Conservation (phyloP, 1,140 invertebrate species). For the Triops longicaudatus region DNA sequence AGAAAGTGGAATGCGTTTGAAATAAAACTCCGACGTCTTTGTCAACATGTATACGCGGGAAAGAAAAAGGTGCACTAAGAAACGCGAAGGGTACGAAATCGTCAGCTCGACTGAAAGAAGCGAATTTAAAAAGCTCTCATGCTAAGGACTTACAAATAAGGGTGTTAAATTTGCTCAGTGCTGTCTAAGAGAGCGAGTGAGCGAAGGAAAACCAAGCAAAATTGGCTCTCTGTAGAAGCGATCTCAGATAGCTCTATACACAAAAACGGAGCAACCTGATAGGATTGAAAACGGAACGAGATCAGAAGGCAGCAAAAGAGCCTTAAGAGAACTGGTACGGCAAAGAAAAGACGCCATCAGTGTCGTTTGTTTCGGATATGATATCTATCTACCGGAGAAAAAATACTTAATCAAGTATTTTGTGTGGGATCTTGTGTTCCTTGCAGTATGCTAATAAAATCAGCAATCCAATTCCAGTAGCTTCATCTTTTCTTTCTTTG, state of each 20-base stretch:
- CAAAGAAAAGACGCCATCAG: conserved; percentile 2
- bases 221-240: neutral
- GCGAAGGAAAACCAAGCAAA: neutral
- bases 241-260: neutral
- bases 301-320: neutral
- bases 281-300: neutral
- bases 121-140: neutral
- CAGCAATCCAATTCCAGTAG: neutral
- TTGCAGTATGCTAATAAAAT: neutral
- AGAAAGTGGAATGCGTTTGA: neutral
- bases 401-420: neutral
- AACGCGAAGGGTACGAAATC: neutral
- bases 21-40: neutral
- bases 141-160: neutral
- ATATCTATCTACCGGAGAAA: neutral
- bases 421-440: neutral
- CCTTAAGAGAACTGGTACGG: neutral
- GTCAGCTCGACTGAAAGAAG: neutral
- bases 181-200: conserved; percentile 13
- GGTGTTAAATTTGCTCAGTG: neutral
- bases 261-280: neutral
- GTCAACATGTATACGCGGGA: neutral
- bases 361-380: conserved; percentile 3
- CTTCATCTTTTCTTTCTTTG: neutral
- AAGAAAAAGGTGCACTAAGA: neutral